Conservation (phyloP, 2,797 vertebrate genomes). For the Smutsia gigantea region DNA sequence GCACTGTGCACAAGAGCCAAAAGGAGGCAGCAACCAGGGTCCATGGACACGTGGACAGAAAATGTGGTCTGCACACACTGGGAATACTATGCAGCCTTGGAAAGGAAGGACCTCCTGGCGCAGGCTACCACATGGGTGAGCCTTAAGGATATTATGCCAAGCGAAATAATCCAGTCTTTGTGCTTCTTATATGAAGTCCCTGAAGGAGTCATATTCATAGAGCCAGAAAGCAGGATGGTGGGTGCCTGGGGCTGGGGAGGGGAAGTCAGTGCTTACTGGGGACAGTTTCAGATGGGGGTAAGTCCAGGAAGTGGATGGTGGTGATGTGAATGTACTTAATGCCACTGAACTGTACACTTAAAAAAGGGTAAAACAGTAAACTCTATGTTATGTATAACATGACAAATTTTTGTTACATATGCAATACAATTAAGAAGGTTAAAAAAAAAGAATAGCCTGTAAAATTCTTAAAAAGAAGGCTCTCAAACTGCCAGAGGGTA, state of each 20-base stretch:
- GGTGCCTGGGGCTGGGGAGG: no score
- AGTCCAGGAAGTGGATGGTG: neutral
- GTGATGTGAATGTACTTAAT: fast-evolving
- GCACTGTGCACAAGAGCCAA: neutral
- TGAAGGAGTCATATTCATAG: neutral
- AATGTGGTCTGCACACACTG: no score
- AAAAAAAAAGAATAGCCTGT: neutral
- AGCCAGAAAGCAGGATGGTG: neutral
- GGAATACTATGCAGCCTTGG: neutral
- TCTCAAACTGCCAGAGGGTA: neutral
- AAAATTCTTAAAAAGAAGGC: neutral
- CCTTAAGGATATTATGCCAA: fast-evolving
- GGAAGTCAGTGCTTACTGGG: fast-evolving
- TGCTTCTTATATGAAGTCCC: fast-evolving
- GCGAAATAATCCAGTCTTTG: neutral
- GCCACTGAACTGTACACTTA: neutral
- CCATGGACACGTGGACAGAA: neutral
- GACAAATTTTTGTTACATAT: no score
- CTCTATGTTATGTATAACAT: neutral
- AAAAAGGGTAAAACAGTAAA: no score
- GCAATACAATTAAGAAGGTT: no score
- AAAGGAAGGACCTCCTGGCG: neutral
- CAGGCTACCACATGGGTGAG: neutral
- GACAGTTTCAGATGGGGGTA: neutral
- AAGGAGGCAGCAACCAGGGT: neutral